A percentile compares a stretch with the other conserved stretches of the same genome.
phyloP scores from a whole-genome alignment of 1,140 invertebrate species.

The Diprion similis region DNA sequence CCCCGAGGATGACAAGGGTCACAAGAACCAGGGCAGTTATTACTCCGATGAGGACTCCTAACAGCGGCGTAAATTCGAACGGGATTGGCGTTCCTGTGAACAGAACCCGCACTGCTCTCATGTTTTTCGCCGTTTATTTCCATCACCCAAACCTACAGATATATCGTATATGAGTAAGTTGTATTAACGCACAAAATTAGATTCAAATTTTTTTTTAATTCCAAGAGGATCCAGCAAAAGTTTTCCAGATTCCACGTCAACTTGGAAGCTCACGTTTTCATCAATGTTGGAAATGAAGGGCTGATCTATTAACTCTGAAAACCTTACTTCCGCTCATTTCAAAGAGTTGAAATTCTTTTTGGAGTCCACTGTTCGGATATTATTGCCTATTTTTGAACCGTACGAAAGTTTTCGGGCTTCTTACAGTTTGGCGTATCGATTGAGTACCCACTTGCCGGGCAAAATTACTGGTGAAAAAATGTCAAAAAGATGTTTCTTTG shows the following conservation, averaged over 20 bases:
- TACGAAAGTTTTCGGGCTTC: no score
- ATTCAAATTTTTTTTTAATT: not conserved
- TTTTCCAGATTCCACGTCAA: not conserved
- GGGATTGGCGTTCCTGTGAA: conserved; percentile 66
- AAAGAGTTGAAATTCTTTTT: not conserved
- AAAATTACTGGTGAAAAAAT: no score
- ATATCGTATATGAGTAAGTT: not conserved
- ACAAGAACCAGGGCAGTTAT: conserved; percentile 73
- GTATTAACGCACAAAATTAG: not conserved
- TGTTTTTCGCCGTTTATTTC: conserved; percentile 26
- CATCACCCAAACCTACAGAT: not conserved
- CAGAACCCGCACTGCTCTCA: conserved; percentile 55
- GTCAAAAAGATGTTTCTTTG: no score
- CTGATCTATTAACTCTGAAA: not conserved
- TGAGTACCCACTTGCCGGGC: no score
- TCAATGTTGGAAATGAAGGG: no score
- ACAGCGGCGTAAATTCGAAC: conserved; percentile 77
- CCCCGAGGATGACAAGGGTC: conserved; percentile 73
- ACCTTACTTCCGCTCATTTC: not conserved
- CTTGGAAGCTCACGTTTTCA: no score
- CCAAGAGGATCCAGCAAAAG: not conserved
- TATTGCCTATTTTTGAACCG: no score
- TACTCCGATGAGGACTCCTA: conserved; percentile 77
- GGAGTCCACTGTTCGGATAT: not conserved
- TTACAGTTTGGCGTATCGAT: no score